phyloP scores from a whole-genome alignment of 2,888 invertebrate species.

The Cosmopolites sordidus region DNA sequence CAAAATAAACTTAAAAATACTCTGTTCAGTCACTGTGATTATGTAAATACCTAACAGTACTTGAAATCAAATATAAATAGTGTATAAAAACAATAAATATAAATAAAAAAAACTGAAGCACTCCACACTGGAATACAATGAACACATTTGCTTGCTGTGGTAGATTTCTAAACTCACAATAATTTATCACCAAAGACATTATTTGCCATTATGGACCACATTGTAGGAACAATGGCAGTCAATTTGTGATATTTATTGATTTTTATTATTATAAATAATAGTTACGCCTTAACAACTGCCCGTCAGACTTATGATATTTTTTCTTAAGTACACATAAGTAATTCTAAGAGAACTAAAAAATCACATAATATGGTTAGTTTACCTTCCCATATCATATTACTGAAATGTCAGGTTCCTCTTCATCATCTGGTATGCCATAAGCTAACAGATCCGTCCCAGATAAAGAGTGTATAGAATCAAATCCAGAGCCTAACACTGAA shows the following conservation, averaged over 20 bases:
- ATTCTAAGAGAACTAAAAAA: conserved; percentile 7
- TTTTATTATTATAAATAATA: too few relatives aligned
- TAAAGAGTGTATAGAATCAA: conserved; percentile 31
- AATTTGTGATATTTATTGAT: too few relatives aligned
- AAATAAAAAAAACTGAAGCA: conserved; percentile 1
- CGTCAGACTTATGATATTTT: background rate
- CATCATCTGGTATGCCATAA: conserved; percentile 36
- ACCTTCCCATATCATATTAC: conserved; percentile 39
- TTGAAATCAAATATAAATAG: conserved; percentile 1
- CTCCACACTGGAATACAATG: conserved; percentile 11
- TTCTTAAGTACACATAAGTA: conserved; percentile 1
- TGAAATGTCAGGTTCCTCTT: conserved; percentile 42
- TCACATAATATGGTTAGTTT: conserved; percentile 10
- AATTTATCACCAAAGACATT: too few relatives aligned
- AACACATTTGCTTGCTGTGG: conserved; percentile 16
- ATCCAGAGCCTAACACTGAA: conserved; percentile 33
- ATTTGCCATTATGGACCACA: too few relatives aligned
- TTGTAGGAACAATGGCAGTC: too few relatives aligned
- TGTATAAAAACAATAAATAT: conserved; percentile 4
- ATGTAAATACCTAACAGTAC: background rate
- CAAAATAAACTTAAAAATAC: conserved; percentile 1
- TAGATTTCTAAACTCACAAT: conserved; percentile 5
- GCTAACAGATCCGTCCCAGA: conserved; percentile 34
- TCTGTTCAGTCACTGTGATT: background rate
- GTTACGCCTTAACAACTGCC: too few relatives aligned